Percentiles rank a stretch among this genome's conserved stretches.
These are phyloP conservation scores for Syngnathus rostellatus DNA, from an alignment of 2,797 vertebrate genomes.

Conservation along the genomic window DNA sequence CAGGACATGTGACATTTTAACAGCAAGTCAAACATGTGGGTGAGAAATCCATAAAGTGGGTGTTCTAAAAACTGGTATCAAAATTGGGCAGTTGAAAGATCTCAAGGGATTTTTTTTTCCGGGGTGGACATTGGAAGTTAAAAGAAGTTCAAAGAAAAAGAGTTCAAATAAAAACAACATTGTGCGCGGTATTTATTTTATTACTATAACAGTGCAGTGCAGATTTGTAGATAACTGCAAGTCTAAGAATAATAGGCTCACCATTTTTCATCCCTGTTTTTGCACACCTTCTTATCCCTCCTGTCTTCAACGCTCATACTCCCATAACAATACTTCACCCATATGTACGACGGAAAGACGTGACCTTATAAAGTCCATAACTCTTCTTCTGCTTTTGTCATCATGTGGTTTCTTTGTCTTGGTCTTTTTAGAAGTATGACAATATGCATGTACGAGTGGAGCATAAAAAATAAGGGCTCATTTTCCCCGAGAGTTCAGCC, in stretches of 20 bases:
- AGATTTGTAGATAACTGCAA: not conserved
- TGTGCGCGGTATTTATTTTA: not conserved
- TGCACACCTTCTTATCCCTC: conserved; percentile 18
- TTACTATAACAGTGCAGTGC: not conserved
- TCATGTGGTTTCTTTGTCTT: not conserved
- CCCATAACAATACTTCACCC: conserved; percentile 7
- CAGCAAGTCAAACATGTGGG: not conserved
- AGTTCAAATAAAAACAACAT: not conserved
- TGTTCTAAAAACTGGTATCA: not conserved
- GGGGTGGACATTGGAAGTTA: not conserved
- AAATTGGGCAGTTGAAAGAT: not conserved
- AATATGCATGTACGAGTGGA: too few relatives aligned
- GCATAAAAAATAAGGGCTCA: too few relatives aligned
- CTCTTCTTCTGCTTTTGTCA: not conserved
- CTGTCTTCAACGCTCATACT: conserved; percentile 32
- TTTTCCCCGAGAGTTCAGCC: too few relatives aligned
- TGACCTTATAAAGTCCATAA: not conserved
- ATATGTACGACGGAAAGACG: not conserved
- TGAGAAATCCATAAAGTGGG: not conserved
- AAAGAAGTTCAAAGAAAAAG: not conserved
- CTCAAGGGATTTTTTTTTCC: not conserved
- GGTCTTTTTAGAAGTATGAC: not conserved
- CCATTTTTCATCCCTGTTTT: conserved; percentile 41
- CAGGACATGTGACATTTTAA: conserved; percentile 14
- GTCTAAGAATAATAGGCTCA: conserved; percentile 3